Percentiles rank a stretch among this genome's conserved stretches.
phyloP scores from a whole-genome alignment of 2,888 invertebrate genomes.

The Leucozona laternaria region DNA sequence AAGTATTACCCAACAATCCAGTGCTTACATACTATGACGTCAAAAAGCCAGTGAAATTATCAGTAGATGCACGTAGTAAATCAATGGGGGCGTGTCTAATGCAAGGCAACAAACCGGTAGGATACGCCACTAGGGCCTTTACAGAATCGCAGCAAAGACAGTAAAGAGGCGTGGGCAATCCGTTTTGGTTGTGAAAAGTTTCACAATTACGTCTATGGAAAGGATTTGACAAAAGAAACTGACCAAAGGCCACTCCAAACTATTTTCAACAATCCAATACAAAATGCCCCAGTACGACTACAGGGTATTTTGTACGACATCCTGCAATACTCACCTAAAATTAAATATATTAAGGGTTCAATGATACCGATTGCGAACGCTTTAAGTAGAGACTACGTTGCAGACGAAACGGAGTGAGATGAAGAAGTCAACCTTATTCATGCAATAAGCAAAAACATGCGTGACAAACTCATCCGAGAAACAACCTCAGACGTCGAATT shows the following conservation, averaged over 20 bases:
- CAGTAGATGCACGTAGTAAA: background rate
- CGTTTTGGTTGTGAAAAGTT: background rate
- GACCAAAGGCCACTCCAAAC: too few relatives aligned
- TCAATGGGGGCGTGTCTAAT: background rate
- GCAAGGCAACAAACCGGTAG: background rate
- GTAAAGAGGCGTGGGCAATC: background rate
- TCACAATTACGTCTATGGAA: too few relatives aligned
- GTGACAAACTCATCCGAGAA: background rate
- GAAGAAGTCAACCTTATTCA: background rate
- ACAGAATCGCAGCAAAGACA: background rate
- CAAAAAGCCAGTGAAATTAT: background rate
- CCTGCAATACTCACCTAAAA: too few relatives aligned
- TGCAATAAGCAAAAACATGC: background rate
- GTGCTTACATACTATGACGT: background rate
- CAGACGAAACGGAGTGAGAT: background rate
- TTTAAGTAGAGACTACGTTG: too few relatives aligned
- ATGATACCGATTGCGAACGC: too few relatives aligned
- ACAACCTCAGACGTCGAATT: background rate
- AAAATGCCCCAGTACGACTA: too few relatives aligned
- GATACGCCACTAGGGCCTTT: background rate
- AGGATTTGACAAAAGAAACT: too few relatives aligned
- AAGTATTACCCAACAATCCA: background rate
- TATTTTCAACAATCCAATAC: too few relatives aligned
- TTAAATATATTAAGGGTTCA: too few relatives aligned
- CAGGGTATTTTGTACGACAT: too few relatives aligned